Evolutionary conservation across 2,797 vertebrate species (phyloP).

Genomic region (Erithacus rubecula): DNA sequence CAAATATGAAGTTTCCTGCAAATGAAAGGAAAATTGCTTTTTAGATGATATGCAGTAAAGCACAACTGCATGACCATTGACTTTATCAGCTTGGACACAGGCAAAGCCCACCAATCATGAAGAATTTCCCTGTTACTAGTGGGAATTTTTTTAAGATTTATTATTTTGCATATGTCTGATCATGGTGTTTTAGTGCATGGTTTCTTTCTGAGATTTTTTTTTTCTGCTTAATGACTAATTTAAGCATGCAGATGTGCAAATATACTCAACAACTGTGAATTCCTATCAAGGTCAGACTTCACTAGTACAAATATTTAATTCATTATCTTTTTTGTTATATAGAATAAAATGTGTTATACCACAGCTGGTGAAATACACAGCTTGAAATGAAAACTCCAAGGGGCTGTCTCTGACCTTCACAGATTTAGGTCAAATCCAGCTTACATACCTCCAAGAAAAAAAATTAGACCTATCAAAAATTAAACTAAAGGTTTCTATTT

Average conservation of each 20-base stretch:
- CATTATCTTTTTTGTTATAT: not conserved
- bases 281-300: not conserved
- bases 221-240: not conserved
- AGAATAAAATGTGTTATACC: not conserved
- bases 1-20: slow-evolving; percentile 1
- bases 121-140: not conserved
- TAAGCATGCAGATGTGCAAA: not conserved
- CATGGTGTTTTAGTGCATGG: not conserved
- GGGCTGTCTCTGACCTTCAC: slow-evolving; percentile 7
- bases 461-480: not conserved
- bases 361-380: not conserved
- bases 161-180: not conserved
- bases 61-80: not conserved
- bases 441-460: not conserved
- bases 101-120: not conserved
- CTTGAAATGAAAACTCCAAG: not conserved
- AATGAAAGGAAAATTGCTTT: slow-evolving; percentile 3
- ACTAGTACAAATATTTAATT: not conserved
- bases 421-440: slow-evolving; percentile 9
- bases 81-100: not conserved
- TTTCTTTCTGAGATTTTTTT: not conserved
- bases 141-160: not conserved
- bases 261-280: not conserved
- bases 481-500: slow-evolving; percentile 7
- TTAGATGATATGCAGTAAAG: not conserved